Percentiles rank a stretch among this genome's conserved stretches.
Conservation (phyloP, 2,888 invertebrate genomes). For the Bibio marci region DNA sequence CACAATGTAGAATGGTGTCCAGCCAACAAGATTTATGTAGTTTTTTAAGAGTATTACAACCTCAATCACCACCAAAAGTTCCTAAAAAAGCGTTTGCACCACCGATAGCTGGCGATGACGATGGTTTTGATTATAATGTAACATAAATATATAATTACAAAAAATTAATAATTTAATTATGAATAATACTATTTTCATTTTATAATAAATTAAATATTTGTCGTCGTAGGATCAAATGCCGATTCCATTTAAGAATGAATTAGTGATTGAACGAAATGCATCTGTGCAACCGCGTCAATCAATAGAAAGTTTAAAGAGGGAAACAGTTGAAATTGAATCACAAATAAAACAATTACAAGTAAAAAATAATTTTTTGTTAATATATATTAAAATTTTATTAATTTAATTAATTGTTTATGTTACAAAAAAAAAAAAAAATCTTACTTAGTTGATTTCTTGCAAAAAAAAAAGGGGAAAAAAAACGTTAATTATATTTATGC, state of each 20-base stretch:
- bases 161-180: background rate
- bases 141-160: constrained; percentile 14
- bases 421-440: too few species aligned
- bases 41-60: constrained; percentile 51
- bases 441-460: too few species aligned
- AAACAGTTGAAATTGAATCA: constrained; percentile 65
- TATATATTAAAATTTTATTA: too few species aligned
- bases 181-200: too few species aligned
- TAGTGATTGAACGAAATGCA: constrained; percentile 62
- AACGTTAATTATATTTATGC: too few species aligned
- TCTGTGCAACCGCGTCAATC: constrained; percentile 53
- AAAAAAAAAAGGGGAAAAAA: too few species aligned
- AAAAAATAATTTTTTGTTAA: constrained; percentile 5
- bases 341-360: constrained; percentile 73
- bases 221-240: constrained; percentile 43
- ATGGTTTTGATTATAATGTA: constrained; percentile 31
- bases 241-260: constrained; percentile 63
- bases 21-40: constrained; percentile 36
- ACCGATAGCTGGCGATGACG: constrained; percentile 38
- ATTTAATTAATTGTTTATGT: too few species aligned
- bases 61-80: constrained; percentile 29
- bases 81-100: constrained; percentile 39
- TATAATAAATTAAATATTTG: background rate
- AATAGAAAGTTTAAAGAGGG: constrained; percentile 63
- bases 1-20: constrained; percentile 60